Conservation (phyloP, 2,797 vertebrate genomes). For the Labeo calbasu region DNA sequence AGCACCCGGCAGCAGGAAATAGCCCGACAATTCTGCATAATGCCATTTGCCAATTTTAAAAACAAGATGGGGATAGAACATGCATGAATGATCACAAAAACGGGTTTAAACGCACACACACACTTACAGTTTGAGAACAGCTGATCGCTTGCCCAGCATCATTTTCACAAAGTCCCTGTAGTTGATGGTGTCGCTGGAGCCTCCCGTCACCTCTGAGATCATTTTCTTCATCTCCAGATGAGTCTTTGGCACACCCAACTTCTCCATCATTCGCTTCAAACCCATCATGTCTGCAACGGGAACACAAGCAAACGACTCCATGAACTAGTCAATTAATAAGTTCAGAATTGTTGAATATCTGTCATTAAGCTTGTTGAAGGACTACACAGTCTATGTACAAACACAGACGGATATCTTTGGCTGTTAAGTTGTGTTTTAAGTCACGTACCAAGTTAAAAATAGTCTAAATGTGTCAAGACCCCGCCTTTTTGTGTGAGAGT, state of each 20-base stretch:
- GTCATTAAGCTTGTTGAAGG: neutral
- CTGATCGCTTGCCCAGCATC: conserved; percentile 96
- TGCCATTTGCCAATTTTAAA: neutral
- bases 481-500: neutral
- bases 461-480: neutral
- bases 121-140: conserved; percentile 96
- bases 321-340: neutral
- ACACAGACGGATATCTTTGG: neutral
- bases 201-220: conserved; percentile 93
- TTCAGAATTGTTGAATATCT: neutral
- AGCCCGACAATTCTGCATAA: conserved; percentile 9
- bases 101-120: neutral
- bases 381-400: neutral
- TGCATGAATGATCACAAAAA: neutral
- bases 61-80: neutral
- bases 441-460: neutral
- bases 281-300: conserved; percentile 89
- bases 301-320: neutral
- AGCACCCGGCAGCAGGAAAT: conserved; percentile 30
- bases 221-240: conserved; percentile 97
- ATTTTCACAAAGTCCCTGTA: conserved; percentile 97
- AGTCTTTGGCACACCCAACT: conserved; percentile 94
- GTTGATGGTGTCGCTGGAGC: conserved; percentile 90
- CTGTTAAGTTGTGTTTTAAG: neutral
- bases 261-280: conserved; percentile 98